phyloP scores from a whole-genome alignment of 2,797 vertebrate species.

The Spatula clypeata region DNA sequence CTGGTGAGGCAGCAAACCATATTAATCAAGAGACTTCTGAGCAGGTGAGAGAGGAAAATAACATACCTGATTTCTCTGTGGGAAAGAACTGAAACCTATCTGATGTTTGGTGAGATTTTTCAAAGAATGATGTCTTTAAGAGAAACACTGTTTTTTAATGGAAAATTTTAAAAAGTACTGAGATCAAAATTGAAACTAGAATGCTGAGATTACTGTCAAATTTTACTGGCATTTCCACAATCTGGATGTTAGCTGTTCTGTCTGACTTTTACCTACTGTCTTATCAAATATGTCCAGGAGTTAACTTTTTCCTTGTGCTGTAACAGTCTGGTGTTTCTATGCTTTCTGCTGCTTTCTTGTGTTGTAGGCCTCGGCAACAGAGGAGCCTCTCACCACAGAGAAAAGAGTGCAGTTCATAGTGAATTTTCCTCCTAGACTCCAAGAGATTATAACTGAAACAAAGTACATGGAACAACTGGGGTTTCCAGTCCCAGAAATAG shows the following conservation, averaged over 20 bases:
- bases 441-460: conserved; percentile 90
- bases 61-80: background rate
- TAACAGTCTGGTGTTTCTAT: background rate
- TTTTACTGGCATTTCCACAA: background rate
- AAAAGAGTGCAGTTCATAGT: conserved; percentile 79
- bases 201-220: background rate
- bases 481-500: conserved; percentile 85
- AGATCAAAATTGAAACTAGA: background rate
- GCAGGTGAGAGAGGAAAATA: conserved; percentile 62
- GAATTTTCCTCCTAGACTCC: conserved; percentile 90
- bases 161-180: background rate
- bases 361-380: background rate
- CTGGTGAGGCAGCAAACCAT: background rate
- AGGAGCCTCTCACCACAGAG: conserved; percentile 47
- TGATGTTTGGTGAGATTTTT: background rate
- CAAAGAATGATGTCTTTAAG: background rate
- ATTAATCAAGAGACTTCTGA: conserved; percentile 24
- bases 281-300: background rate
- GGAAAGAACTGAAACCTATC: background rate
- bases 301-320: background rate
- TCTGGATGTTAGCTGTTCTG: background rate
- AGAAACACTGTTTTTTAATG: background rate
- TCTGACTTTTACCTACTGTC: background rate
- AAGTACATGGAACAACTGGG: conserved; percentile 89
- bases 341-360: conserved; percentile 10